A percentile compares a stretch with the other conserved stretches of the same genome.
phyloP scores from a whole-genome alignment of 2,888 invertebrate species.

The Macrophya annulata region DNA sequence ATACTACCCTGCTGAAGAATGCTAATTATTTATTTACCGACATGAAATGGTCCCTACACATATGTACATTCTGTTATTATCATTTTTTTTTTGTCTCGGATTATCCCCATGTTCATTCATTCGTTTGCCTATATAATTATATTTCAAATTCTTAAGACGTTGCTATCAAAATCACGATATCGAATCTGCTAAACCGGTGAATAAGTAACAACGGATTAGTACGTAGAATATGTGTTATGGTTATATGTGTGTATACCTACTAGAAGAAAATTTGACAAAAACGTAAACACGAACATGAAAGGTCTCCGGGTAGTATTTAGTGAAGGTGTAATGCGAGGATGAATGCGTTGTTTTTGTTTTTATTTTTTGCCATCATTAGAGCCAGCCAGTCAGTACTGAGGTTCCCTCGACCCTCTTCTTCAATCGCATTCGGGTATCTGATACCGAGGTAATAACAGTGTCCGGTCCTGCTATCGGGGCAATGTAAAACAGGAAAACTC shows the following conservation, averaged over 20 bases:
- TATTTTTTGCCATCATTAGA: conserved; percentile 36
- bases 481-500: conserved; percentile 53
- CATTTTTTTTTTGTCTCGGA: background rate
- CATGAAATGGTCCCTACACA: background rate
- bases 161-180: too few relatives aligned
- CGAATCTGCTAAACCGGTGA: too few relatives aligned
- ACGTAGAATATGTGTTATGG: too few relatives aligned
- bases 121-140: background rate
- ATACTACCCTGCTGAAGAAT: background rate
- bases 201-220: too few relatives aligned
- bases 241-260: too few relatives aligned
- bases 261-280: conserved; percentile 12
- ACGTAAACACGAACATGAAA: background rate
- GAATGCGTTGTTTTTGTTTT: background rate
- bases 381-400: background rate
- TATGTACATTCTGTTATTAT: background rate
- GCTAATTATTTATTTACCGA: conserved; percentile 32
- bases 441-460: conserved; percentile 53
- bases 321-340: background rate
- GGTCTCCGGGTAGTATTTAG: background rate
- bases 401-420: conserved; percentile 22
- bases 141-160: too few relatives aligned
- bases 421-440: conserved; percentile 13
- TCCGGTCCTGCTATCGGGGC: conserved; percentile 41
- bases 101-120: background rate